Base-by-base conservation (phyloP, 2,113 vertebrate genomes). In the Cryptotis parvus region DNA sequence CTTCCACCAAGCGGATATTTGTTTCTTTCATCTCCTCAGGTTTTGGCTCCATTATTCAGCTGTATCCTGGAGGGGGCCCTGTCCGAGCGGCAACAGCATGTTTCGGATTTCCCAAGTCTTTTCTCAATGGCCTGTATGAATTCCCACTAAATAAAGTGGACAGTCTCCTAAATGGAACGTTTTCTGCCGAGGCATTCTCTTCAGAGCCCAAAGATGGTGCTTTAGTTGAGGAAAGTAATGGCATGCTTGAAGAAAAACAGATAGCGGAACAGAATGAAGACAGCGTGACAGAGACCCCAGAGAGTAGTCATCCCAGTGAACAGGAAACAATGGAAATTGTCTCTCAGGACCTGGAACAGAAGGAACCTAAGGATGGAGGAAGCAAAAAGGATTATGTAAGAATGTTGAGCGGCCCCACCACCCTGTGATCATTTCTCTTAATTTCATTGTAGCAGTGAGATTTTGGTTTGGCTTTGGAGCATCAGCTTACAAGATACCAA, bases 141-240 rank as follows among this genome's bases (percentile, higher is more conserved):
- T 99, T 99, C 90, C 99, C 99, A 66, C 98, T 99, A 96, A 98
- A 98, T 97, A 98, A 98, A 96, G 98, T 99, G 93, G 98, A 98
- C 8, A 98, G 98, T 97, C 97, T 99, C 85, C 97, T 99, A 85
- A 98, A 98, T 88, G 99, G 99, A 45, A 98, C 97, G 0, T 97
- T 98, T 90, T 98, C 96, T 41, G 96, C 98, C 29, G 97, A 98
- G 74, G 90, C 96, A 86, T 77, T 97, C 69, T 97, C 95, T 90
- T 96, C 98, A 88, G 98, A 99, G 33, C 83, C 98, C 0, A 96
- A 98, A 66, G 97, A 97, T 77, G 98, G 93, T 31, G 22, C 24
- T 3, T 89, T 84, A 6, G 65, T 73, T 66, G 87, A 97, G 52
- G 96, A 95, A 70, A 96, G 91, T 81, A 97, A 98, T 26, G 97